Base-by-base conservation (phyloP, 1,140 invertebrate genomes). In the Scaptomyza hsui region DNA sequence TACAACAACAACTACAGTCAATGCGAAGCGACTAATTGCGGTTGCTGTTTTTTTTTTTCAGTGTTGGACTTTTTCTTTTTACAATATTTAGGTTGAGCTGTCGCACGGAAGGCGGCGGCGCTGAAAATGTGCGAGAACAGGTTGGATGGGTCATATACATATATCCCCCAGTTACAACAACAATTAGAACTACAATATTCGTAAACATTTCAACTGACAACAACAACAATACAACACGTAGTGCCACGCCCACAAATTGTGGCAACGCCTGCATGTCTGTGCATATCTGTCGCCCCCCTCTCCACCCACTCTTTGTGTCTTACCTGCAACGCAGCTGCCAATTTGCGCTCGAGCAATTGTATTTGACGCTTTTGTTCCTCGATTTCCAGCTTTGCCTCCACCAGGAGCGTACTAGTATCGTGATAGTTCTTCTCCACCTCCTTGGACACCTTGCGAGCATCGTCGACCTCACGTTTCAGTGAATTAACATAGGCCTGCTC, bases 321-420 rank as follows among this genome's bases (percentile, higher is more conserved):
- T 91, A 94, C 94, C 92, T 93, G 92, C 70, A 94, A 60, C 21
- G 88, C 90, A 71, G 94, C 94, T 86, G 94, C 93, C 70, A 95
- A 85, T 92, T 94, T 94, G 82, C 94, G 95, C 88, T 97, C 96
- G 64, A 97, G 91, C 78, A 95, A 92, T 45, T 94, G 92, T 73
- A 96, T 96, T 89, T 94, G 94, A 79, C 94, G 93, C 85, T 95
- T 96, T 60, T 95, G 93, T 92, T 96, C 96, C 89, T 97, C 96
- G 39, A 97, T 92, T 85, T 96, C 95, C 15, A 93, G 94, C 89
- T 95, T 94, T 0, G 94, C 94, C 32, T 94, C 94, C 65, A 97
- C 95, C 61, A 97, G 93, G 91, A 96, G 94, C 77, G 96, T 95
- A 2, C 94, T 94, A 3, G 94, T 94, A 72, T 94, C 93, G 35